Conservation (phyloP, 2,888 invertebrate species). For the Noctuana brunneofusca region DNA sequence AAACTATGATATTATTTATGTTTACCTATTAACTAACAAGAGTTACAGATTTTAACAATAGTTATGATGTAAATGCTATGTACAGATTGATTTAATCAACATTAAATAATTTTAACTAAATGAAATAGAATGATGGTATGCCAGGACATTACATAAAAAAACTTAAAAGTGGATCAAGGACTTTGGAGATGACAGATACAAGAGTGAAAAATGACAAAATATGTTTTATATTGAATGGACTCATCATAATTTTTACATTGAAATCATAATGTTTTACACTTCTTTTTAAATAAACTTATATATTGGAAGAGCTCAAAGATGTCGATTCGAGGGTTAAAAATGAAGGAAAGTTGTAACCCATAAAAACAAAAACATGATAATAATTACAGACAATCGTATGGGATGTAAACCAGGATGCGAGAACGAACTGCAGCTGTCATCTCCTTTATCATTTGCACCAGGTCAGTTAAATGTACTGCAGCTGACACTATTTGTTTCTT, state of each 20-base stretch:
- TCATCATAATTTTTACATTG: background rate
- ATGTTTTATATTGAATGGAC: too few relatives aligned
- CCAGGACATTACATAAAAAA: too few relatives aligned
- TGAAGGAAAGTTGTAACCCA: slow-evolving; percentile 13
- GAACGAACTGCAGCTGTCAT: slow-evolving; percentile 80
- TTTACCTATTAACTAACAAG: too few relatives aligned
- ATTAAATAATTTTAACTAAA: too few relatives aligned
- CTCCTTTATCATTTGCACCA: slow-evolving; percentile 80
- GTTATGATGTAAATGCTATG: too few relatives aligned
- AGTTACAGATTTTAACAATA: too few relatives aligned
- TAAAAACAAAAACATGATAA: slow-evolving; percentile 66
- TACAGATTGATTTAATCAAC: too few relatives aligned
- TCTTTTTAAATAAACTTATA: background rate
- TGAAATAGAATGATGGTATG: too few relatives aligned
- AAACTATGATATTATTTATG: too few relatives aligned
- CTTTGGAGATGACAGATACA: too few relatives aligned
- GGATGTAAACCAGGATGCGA: slow-evolving; percentile 79
- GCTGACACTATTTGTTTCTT: slow-evolving; percentile 73
- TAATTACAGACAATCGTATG: slow-evolving; percentile 81
- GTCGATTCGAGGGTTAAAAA: slow-evolving; percentile 12
- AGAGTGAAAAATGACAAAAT: too few relatives aligned
- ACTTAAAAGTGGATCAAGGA: too few relatives aligned
- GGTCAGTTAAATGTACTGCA: slow-evolving; percentile 80
- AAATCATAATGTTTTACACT: background rate
- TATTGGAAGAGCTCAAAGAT: background rate